A percentile compares a stretch with the other conserved stretches of the same genome.
Conservation (phyloP, 1,140 invertebrate species). For the Drosophila pandora region DNA sequence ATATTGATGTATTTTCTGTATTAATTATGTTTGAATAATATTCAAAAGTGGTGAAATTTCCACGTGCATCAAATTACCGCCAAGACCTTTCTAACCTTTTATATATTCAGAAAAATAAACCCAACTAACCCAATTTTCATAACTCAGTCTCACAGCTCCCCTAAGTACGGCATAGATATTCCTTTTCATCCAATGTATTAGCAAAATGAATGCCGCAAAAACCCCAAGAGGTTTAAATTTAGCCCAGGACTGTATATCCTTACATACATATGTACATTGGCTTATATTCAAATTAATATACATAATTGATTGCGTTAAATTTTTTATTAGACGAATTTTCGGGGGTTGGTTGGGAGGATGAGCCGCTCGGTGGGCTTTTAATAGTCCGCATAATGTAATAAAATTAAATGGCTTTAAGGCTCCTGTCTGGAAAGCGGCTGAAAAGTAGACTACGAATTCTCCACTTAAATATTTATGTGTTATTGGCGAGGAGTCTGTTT, state of each 20-base stretch:
- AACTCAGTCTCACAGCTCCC: conserved; percentile 36
- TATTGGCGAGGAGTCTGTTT: not conserved
- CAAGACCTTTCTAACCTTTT: conserved; percentile 6
- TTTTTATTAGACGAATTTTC: conserved; percentile 65
- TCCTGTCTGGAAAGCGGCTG: conserved; percentile 11
- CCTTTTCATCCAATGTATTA: conserved; percentile 45
- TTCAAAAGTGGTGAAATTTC: not conserved
- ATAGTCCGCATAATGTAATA: conserved; percentile 60
- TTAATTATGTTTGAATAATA: conserved; percentile 2
- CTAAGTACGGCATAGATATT: conserved; percentile 39
- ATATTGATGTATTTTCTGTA: not conserved
- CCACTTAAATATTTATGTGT: conserved; percentile 33
- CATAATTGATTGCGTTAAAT: conserved; percentile 76
- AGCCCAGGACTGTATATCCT: conserved; percentile 8
- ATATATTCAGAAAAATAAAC: conserved; percentile 2
- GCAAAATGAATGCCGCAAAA: conserved; percentile 15
- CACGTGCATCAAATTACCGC: not conserved
- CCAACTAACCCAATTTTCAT: conserved; percentile 30
- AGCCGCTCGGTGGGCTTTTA: conserved; percentile 25
- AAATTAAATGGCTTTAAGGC: conserved; percentile 76
- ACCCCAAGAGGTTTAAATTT: conserved; percentile 49
- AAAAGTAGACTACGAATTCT: conserved; percentile 43
- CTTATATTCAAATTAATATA: conserved; percentile 59
- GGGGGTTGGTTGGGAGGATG: not conserved
- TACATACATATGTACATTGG: conserved; percentile 13